Conservation (phyloP, 2,113 vertebrate genomes). For the Pelecanus crispus region DNA sequence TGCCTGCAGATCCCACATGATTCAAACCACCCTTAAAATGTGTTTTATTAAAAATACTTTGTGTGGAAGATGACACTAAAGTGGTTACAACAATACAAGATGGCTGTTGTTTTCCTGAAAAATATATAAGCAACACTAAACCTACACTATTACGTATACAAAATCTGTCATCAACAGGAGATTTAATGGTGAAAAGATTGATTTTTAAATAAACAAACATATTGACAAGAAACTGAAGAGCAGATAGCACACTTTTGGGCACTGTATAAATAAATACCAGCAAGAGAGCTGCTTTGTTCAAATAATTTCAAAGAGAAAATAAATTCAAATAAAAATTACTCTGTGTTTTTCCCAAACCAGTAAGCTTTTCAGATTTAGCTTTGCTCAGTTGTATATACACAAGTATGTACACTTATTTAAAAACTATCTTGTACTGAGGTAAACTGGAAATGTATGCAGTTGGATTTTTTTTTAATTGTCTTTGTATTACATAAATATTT, state of each 20-base stretch:
- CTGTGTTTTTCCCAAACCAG: background rate
- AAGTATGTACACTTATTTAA: background rate
- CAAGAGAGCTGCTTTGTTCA: background rate
- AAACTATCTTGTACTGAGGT: background rate
- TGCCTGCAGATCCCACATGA: background rate
- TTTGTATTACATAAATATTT: background rate
- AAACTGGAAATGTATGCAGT: background rate
- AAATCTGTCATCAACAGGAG: background rate
- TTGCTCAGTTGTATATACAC: background rate
- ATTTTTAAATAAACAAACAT: background rate
- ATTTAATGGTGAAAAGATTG: background rate
- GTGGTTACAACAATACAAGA: background rate
- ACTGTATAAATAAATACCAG: background rate
- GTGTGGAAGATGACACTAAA: background rate
- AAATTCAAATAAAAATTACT: background rate
- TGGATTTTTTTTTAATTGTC: background rate
- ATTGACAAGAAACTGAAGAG: background rate
- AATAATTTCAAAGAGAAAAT: background rate
- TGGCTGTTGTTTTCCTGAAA: background rate
- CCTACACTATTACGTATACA: background rate
- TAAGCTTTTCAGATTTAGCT: background rate
- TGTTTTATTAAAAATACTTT: constrained; percentile 12
- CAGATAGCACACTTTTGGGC: background rate
- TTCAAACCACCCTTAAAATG: background rate
- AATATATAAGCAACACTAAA: background rate